Base-by-base conservation (phyloP, 2,113 vertebrate genomes). In the Lutjanus erythropterus region DNA sequence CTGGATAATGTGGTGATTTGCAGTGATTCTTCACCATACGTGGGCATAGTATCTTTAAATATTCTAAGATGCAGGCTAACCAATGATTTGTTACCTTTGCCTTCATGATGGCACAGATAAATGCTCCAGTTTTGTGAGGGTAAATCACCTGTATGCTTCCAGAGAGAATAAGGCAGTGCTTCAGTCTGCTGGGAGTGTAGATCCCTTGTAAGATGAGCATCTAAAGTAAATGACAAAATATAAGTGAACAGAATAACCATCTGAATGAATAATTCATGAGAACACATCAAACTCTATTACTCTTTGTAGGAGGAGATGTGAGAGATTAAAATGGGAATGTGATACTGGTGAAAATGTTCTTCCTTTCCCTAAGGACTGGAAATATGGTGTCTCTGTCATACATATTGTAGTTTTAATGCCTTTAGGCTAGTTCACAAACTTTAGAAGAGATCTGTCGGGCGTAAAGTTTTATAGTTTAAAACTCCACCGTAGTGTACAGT, bases 211-310 rank as follows among this genome's bases (percentile, higher is more conserved):
- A 72, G 80, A 80, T 60, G 79, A 83, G 71, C 68, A 77, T 88
- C 65, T 50, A 74, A 86, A 78, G 83, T 66, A 86, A 78, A 78
- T 85, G 75, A 77, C 62, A 83, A 83, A 81, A 68, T 78, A 59
- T 66, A 80, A 86, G 77, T 84, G 83, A 81, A 70, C 15, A 75
- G 76, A 78, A 81, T 70, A 83, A 72, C 65, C 49, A 68, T 10
- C 31, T 19, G 76, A 52, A 75, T 90, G 80, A 90, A 87, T 90
- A 75, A 90, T 90, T 75, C 72, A 86, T 78, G 69, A 60, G 41
- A 73, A 71, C 21, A 27, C 75, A 77, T 83, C 83, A 88, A 75
- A 75, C 65, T 62, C 71, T 29, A 76, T 86, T 88, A 77, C 75
- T 85, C 75, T 72, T 85, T 85, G 76, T 80, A 33, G 53, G 75